These are phyloP conservation scores for Tricholauxania praeusta DNA, from an alignment of 2,888 invertebrate genomes.

Conservation along the genomic window DNA sequence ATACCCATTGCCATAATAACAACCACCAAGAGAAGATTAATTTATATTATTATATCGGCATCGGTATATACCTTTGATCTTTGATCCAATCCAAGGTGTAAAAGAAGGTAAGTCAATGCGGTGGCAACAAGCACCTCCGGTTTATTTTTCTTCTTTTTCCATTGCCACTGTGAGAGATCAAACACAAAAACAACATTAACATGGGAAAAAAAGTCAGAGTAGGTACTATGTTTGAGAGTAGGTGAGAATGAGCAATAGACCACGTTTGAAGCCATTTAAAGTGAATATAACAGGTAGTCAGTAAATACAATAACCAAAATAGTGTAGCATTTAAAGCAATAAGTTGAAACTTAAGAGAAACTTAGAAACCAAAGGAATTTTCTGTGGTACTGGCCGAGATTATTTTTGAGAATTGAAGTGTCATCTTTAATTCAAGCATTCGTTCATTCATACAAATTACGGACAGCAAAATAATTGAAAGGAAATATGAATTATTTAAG, in stretches of 20 bases:
- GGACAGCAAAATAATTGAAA: too few species aligned
- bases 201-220: neutral
- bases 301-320: too few species aligned
- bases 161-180: too few species aligned
- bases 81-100: constrained; percentile 59
- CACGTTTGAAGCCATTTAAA: neutral
- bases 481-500: neutral
- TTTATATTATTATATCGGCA: constrained; percentile 66
- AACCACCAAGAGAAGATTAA: constrained; percentile 60
- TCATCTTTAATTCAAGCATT: constrained; percentile 18
- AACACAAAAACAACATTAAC: neutral
- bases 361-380: neutral
- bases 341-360: too few species aligned
- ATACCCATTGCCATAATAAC: constrained; percentile 11
- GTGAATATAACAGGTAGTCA: constrained; percentile 1
- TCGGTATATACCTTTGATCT: constrained; percentile 58
- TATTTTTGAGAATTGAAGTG: constrained; percentile 12
- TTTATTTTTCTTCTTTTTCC: neutral
- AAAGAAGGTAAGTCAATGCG: constrained; percentile 65
- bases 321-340: too few species aligned
- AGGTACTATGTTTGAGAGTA: neutral
- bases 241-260: neutral
- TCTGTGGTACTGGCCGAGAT: neutral
- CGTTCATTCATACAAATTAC: neutral
- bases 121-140: constrained; percentile 54